These are phyloP conservation scores for Anolis apletophallus DNA, from an alignment of 2,797 vertebrate genomes.

Conservation along the genomic window DNA sequence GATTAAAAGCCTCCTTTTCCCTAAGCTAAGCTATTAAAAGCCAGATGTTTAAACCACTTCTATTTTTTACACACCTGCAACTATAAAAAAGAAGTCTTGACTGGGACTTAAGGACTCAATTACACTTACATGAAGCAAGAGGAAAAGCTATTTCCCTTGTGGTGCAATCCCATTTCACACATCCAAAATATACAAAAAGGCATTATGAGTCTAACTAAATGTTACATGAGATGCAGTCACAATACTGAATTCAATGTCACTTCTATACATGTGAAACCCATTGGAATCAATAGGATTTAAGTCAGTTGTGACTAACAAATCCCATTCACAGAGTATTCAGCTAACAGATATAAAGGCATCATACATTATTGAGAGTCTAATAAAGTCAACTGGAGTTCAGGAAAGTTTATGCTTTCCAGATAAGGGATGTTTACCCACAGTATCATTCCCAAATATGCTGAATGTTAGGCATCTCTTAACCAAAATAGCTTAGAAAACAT, in stretches of 20 bases:
- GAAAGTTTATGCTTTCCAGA: too few relatives aligned
- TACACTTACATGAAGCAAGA: background rate
- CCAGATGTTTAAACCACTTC: background rate
- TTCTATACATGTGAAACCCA: too few relatives aligned
- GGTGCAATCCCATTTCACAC: background rate
- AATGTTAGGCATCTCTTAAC: too few relatives aligned
- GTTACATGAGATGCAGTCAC: background rate
- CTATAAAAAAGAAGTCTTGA: background rate
- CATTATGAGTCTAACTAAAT: background rate
- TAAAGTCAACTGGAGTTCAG: too few relatives aligned
- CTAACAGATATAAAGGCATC: background rate
- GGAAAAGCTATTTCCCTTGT: background rate
- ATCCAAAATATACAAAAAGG: background rate
- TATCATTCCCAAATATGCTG: too few relatives aligned
- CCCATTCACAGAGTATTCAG: background rate
- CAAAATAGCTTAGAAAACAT: too few relatives aligned
- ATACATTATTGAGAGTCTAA: too few relatives aligned
- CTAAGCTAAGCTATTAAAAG: background rate
- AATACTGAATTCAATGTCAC: too few relatives aligned
- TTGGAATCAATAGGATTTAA: background rate
- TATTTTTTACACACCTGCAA: background rate
- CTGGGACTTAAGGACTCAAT: rapidly evolving
- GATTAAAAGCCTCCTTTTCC: background rate
- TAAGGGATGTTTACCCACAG: too few relatives aligned
- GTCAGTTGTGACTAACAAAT: background rate